Evolutionary conservation across 1,140 invertebrate genomes (phyloP), one percentile per base, ranked within the genome.

Genomic region (Aphidius gifuensis): DNA sequence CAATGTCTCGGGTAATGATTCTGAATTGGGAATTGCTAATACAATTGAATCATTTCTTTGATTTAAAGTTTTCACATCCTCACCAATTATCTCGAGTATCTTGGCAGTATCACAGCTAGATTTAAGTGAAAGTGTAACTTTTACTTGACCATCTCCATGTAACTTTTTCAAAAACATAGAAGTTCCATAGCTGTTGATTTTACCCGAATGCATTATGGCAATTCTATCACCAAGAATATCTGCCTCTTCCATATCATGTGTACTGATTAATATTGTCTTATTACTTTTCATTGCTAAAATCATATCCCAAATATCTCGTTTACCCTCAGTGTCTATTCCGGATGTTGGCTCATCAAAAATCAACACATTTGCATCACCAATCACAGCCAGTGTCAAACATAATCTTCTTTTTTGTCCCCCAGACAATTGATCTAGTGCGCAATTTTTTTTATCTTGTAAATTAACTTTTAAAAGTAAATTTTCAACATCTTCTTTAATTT

Each of bases 231-330:
- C n/a, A n/a, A n/a, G n/a, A 21, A 92, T 85, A 80, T 99, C 96
- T 6, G 96, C 96, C 82, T 99, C 96, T 80, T 98, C 96, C 94
- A 99, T 97, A 77, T 94, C 97, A 79, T 99, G 96, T 2, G 96
- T 99, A 2, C 94, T 96, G 2, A 99, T 84, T 5, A 99, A 78
- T 69, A 98, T 92, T 3, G 94, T 96, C 45, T 91, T 83, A 23
- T 85, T 79, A 55, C 82, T 86, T 66, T 85, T 79, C 64, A 84
- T 70, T 68, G 76, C 74, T 77, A 63, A 32, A 62, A 95, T 77
- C 44, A 95, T 74, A 73, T 97, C 91, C 96, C 96, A 98, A 6
- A 95, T 88, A 54, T 88, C 86, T 60, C 94, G 81, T 60, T 96
- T 83, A 1, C 94, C 93, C 68, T 93, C 88, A 5, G 96, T 94